phyloP scores from a whole-genome alignment of 2,113 vertebrate genomes.

The Sapajus apella region DNA sequence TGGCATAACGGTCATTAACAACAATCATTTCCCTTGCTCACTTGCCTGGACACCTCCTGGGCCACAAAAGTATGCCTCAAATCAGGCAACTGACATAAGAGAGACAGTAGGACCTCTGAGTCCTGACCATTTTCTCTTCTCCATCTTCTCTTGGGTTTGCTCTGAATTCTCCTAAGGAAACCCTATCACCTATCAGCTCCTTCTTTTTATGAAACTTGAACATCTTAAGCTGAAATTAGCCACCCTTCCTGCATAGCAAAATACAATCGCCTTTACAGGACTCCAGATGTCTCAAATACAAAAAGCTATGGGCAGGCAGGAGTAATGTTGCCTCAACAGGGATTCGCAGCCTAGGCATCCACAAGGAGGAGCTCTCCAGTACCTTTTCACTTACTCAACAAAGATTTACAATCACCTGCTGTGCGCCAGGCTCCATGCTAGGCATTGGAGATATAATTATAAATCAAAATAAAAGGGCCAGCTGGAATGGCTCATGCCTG shows the following conservation, averaged over 20 bases:
- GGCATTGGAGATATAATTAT: neutral
- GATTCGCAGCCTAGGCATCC: neutral
- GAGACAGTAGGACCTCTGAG: neutral
- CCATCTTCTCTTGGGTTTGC: neutral
- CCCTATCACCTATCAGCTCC: neutral
- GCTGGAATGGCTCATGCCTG: neutral
- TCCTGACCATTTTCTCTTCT: neutral
- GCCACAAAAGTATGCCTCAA: slow-evolving; percentile 27
- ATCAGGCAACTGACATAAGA: neutral
- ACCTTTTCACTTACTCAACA: neutral
- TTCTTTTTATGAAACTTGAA: neutral
- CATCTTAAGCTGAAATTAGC: neutral
- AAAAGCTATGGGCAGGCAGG: neutral
- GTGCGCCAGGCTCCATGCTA: neutral
- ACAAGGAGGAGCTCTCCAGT: neutral
- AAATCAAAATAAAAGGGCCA: neutral
- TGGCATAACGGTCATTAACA: neutral
- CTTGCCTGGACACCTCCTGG: neutral
- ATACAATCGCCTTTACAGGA: neutral
- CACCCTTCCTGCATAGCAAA: neutral
- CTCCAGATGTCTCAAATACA: neutral
- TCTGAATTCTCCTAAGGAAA: neutral
- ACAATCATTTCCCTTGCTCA: neutral
- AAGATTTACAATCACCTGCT: neutral
- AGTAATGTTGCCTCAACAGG: neutral